These are phyloP conservation scores for Theristicus caerulescens DNA, from an alignment of 2,113 vertebrate genomes.

Conservation along the genomic window DNA sequence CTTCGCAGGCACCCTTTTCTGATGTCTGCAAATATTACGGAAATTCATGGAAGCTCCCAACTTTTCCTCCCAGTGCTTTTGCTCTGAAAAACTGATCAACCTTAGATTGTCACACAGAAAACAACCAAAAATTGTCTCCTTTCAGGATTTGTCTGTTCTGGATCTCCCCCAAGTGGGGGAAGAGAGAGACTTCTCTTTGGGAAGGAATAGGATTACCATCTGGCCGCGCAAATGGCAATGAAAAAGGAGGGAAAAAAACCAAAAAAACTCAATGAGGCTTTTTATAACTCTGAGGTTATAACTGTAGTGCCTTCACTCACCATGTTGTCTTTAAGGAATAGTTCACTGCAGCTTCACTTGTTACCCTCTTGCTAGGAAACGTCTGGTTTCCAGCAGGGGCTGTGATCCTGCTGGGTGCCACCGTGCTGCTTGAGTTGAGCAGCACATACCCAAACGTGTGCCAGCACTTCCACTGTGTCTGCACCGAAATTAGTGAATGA, in stretches of 20 bases:
- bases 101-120: neutral
- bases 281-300: neutral
- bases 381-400: neutral
- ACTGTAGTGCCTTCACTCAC: neutral
- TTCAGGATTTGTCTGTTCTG: neutral
- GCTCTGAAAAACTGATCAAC: neutral
- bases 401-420: neutral
- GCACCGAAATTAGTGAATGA: neutral
- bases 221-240: neutral
- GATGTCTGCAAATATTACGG: neutral
- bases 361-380: neutral
- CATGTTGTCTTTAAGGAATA: neutral
- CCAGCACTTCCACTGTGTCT: neutral
- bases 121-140: neutral
- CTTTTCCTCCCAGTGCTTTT: neutral
- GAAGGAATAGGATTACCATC: neutral
- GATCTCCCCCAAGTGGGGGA: neutral
- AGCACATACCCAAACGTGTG: neutral
- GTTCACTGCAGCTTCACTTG: neutral
- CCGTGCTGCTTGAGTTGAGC: neutral
- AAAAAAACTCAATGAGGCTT: neutral
- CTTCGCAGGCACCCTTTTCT: accelerated
- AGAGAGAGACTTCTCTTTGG: neutral
- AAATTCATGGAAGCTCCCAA: neutral
- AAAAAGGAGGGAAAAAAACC: neutral